These are phyloP conservation scores for Bagarius yarrelli DNA, from an alignment of 2,113 vertebrate species.

Conservation along the genomic window DNA sequence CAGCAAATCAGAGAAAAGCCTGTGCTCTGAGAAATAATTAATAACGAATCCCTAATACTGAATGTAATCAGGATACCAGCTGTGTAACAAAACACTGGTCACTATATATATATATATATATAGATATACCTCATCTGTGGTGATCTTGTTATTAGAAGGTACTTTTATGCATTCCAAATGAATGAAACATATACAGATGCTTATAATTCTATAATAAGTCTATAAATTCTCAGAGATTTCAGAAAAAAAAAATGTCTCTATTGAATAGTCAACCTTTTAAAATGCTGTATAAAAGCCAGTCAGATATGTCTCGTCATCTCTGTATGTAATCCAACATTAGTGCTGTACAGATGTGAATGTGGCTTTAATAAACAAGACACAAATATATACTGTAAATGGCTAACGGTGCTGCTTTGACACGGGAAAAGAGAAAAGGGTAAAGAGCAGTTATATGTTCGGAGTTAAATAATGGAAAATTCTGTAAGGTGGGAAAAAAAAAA, in stretches of 20 bases:
- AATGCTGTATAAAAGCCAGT: background rate
- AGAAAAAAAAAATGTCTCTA: background rate
- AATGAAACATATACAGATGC: background rate
- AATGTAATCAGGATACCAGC: background rate
- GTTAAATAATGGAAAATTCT: background rate
- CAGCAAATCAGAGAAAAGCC: background rate
- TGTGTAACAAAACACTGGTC: background rate
- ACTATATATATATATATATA: too few relatives aligned
- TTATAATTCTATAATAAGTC: background rate
- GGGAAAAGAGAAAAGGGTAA: background rate
- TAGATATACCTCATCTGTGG: too few relatives aligned
- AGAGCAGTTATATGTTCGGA: background rate
- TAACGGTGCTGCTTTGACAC: background rate
- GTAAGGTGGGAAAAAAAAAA: background rate
- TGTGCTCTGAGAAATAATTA: too few relatives aligned
- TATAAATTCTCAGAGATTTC: background rate
- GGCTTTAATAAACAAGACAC: constrained; percentile 31
- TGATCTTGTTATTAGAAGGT: background rate
- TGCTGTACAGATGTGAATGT: constrained; percentile 37
- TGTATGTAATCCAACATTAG: background rate
- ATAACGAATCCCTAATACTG: background rate
- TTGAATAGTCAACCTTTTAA: background rate
- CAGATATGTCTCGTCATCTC: background rate
- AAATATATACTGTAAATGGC: background rate
- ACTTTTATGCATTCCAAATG: background rate